Base-by-base conservation (phyloP, 1,140 invertebrate species). In the Pseudomyrmex flavicornis region DNA sequence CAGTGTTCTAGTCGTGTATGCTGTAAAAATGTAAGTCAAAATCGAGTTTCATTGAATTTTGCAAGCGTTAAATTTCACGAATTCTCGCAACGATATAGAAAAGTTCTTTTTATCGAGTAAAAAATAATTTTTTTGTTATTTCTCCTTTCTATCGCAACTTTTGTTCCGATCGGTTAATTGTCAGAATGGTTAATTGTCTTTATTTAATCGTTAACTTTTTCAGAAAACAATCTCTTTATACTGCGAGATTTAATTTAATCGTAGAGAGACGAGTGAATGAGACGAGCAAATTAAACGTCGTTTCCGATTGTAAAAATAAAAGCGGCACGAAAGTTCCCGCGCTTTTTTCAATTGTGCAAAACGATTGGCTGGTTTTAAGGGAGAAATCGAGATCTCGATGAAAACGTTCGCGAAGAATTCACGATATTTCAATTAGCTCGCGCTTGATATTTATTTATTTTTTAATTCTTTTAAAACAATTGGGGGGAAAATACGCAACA, bases 401-500 rank as follows among this genome's bases (percentile, higher is more conserved):
- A 73, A 59, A 72, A 44, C 0, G 48, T 20, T 1, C 5, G 15
- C 22, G n/a, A 26, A n/a, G 10, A 48, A 75, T 15, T 59, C 61
- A 10, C 22, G 35, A 35, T 52, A 52, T 52, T 52, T 52, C 13
- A 52, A 52, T 35, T 35, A 35, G 35, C 4, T 2, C 35, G 35
- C 35, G 35, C 35, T 35, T 35, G 35, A 35, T 35, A 35, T 52
- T 52, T 52, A 52, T 52, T 52, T 2, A 13, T 17, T 9, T 52
- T 17, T 9, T 59, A 56, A 56, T 17, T 66, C 74, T 56, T 44
- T 15, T 22, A 22, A 56, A 66, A 66, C 61, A 66, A 76, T 76
- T 76, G 10, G 22, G 50, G 2, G 52, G 61, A n/a, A 54, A 65
- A 65, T 66, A 54, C 20, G 8, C 20, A 50, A 46, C 74, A 65